Conservation (phyloP, 2,113 vertebrate genomes). For the Piprites chloris region DNA sequence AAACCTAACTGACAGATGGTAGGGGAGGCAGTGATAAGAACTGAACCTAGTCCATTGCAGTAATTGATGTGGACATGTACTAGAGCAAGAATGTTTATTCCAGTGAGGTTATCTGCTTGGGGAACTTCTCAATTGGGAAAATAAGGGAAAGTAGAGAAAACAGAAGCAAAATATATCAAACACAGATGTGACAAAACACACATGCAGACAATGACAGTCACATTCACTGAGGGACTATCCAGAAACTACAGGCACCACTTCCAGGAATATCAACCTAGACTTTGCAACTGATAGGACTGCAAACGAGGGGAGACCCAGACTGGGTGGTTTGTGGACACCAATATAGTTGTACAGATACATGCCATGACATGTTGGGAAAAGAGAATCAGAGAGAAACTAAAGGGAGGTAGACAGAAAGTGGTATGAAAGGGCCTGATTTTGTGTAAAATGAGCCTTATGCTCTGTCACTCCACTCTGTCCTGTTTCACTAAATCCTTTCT, state of each 20-base stretch:
- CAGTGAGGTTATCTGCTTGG: background rate
- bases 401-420: background rate
- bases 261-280: background rate
- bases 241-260: background rate
- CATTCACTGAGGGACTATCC: background rate
- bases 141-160: background rate
- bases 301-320: fast-evolving
- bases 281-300: background rate
- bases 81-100: background rate
- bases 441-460: background rate
- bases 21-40: background rate
- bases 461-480: background rate
- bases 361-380: fast-evolving
- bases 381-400: background rate
- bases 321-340: fast-evolving
- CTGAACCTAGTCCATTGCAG: background rate
- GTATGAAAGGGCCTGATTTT: background rate
- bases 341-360: background rate
- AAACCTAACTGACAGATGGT: background rate
- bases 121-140: background rate
- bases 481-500: background rate
- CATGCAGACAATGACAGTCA: background rate
- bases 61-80: background rate
- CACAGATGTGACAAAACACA: background rate
- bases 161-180: background rate